phyloP scores from a whole-genome alignment of 2,113 vertebrate genomes.

The Festucalex cinctus region DNA sequence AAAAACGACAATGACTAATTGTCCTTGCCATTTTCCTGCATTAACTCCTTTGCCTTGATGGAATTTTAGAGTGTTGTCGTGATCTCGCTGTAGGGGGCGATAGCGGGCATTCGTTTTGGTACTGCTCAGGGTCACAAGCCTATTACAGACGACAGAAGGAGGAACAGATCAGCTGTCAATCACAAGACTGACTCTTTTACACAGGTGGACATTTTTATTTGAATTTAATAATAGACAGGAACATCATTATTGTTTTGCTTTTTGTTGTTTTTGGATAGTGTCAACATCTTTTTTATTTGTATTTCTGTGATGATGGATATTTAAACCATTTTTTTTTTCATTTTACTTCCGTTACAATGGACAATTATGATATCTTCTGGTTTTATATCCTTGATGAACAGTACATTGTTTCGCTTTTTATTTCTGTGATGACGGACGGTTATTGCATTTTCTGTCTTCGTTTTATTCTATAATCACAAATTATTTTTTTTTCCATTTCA shows the following conservation, averaged over 20 bases:
- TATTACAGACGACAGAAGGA: background rate
- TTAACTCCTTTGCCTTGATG: background rate
- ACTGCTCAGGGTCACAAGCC: background rate
- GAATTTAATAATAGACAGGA: no score
- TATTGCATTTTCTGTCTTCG: background rate
- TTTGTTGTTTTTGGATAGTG: no score
- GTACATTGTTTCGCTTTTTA: background rate
- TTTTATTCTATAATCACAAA: no score
- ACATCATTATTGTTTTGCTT: no score
- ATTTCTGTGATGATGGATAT: background rate
- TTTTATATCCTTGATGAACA: no score
- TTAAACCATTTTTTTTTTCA: no score
- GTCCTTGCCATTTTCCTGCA: conserved; percentile 11
- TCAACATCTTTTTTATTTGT: no score
- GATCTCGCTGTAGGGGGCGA: background rate
- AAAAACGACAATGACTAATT: conserved; percentile 24
- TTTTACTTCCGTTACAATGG: background rate
- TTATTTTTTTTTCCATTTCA: background rate
- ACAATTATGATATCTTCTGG: background rate
- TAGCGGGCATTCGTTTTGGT: background rate
- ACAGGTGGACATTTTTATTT: no score
- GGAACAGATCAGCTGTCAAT: background rate
- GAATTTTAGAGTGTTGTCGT: background rate
- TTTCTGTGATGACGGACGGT: background rate
- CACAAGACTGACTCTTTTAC: background rate